Base-by-base conservation (phyloP, 2,888 invertebrate species). In the Therioaphis trifolii region DNA sequence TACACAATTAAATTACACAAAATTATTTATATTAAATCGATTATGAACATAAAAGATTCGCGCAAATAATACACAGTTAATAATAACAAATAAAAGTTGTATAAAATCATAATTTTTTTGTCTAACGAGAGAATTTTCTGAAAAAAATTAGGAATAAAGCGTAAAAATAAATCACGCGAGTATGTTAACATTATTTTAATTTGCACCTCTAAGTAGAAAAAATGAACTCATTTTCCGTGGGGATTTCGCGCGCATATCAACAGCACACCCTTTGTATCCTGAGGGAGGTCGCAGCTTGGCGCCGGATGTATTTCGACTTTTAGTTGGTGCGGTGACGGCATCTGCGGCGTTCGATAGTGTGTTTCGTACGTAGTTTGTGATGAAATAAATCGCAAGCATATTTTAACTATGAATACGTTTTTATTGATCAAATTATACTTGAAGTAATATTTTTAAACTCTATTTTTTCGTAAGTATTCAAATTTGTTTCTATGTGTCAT, bases 271-370 rank as follows among this genome's bases (percentile, higher is more conserved):
- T 35, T 77, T 29, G 66, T 66, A 52, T 52, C 78, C 78, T 55
- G 68, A 49, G 55, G 78, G 78, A 69, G 35, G 78, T n/a, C 40
- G 35, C 40, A n/a, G 78, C 52, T 78, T 52, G 78, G 78, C 78
- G 78, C 68, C 78, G 66, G 63, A 66, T 52, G 78, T 29, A 78
- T 66, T 66, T 49, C 46, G 63, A 78, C 35, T 24, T 69, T 78
- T 55, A 79, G 78, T 79, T 52, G 40, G 68, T 68, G 52, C 55
- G 35, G 35, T 52, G 78, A 79, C 78, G 68, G 77, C 66, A 43
- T 4, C 63, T 27, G 77, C 18, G 46, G 49, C 63, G 77, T 66
- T 77, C 61, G 75, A 43, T 76, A 18, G 58, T 3, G 7, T 27
- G 40, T 52, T 55, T 52, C 21, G 74, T 9, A 7, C 55, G 21